These are phyloP conservation scores for Halictus rubicundus DNA, from an alignment of 1,140 invertebrate species.

Conservation along the genomic window DNA sequence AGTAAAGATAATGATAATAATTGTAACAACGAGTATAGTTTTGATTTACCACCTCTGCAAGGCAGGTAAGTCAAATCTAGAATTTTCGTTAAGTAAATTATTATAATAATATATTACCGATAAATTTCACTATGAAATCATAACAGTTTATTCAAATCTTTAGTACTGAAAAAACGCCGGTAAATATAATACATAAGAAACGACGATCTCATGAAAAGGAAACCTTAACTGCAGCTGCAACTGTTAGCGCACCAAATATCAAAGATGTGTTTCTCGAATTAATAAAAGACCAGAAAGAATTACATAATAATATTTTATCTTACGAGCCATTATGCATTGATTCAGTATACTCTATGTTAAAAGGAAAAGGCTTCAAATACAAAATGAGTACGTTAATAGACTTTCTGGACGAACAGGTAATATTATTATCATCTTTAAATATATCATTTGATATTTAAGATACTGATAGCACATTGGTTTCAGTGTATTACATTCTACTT, in stretches of 20 bases:
- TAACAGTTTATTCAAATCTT: background rate
- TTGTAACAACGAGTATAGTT: conserved; percentile 11
- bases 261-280: conserved; percentile 71
- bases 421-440: conserved; percentile 8
- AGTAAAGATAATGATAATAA: background rate
- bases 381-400: conserved; percentile 75
- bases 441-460: background rate
- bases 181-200: conserved; percentile 54
- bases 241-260: conserved; percentile 38
- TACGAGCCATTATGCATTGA: conserved; percentile 80
- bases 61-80: conserved; percentile 43
- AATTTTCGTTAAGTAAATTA: background rate
- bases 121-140: too few species aligned
- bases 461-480: conserved; percentile 41
- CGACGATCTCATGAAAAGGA: conserved; percentile 58
- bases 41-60: conserved; percentile 28
- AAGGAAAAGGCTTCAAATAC: conserved; percentile 74
- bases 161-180: background rate
- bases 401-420: conserved; percentile 80
- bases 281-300: conserved; percentile 68
- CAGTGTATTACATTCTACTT: conserved; percentile 72
- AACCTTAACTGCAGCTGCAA: background rate
- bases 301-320: conserved; percentile 76
- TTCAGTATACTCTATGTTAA: conserved; percentile 71
- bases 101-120: background rate